Evolutionary conservation across 2,113 vertebrate genomes (phyloP), one percentile per base, ranked within the genome.

Genomic region (Cinclus mexicanus): DNA sequence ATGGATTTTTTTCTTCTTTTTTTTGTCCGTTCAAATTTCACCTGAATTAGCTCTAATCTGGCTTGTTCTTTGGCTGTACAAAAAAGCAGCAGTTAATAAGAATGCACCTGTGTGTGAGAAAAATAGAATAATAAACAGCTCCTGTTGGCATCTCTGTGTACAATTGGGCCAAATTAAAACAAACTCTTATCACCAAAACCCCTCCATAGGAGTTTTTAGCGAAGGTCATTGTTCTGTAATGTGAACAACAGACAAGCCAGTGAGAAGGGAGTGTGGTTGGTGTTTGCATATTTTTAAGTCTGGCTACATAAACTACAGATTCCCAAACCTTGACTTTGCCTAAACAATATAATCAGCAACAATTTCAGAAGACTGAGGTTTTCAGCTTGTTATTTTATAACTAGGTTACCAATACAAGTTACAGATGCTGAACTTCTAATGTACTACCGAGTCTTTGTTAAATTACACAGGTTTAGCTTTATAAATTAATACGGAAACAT

Each of bases 271-370:
- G 8, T 23, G 44, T 23, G 29, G 55, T 89, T 53, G 60, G 31
- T 17, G 35, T 83, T 87, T 69, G 53, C 59, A 8, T 89, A 90
- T 74, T 95, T 95, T 94, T 46, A 93, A 94, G 41, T 50, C 35
- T 70, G 55, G 57, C 84, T 77, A 19, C 65, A 28, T n/a, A 74
- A 89, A 91, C 81, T 90, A 70, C 56, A 67, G 68, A 87, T 67
- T 89, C 35, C 50, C 91, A 92, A 94, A 89, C 42, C 41, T 57
- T 69, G 53, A 42, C 50, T 93, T 69, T 64, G 74, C 37, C 78
- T 65, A 78, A 89, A 91, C 61, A 71, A 85, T 50, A 79, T 61
- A 91, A 91, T 83, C 53, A 79, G 41, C 31, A 85, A 49, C 52
- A 53, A 85, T 85, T 82, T 41, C 41, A 89, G 72, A 84, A 26